These are phyloP conservation scores for Oreortyx pictus DNA, from an alignment of 2,797 vertebrate genomes.

Conservation along the genomic window DNA sequence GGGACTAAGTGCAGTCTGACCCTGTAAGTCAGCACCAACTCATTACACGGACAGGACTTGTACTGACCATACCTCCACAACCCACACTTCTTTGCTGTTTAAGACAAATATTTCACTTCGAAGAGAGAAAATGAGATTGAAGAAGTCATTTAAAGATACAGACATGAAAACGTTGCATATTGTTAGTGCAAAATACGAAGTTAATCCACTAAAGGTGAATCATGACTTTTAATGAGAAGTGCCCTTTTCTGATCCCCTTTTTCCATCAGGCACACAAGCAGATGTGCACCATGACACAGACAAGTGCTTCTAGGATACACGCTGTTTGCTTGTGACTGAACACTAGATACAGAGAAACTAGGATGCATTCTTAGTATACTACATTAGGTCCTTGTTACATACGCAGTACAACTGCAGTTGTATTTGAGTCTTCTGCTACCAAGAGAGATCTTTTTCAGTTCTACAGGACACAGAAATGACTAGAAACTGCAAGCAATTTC, in stretches of 20 bases:
- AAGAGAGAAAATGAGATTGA: neutral
- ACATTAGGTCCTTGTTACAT: neutral
- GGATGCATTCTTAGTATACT: neutral
- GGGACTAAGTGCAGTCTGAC: neutral
- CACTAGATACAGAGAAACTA: neutral
- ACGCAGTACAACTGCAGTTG: neutral
- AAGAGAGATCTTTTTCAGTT: neutral
- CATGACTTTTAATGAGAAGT: neutral
- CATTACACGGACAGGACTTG: neutral
- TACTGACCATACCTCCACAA: neutral
- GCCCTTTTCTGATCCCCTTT: neutral
- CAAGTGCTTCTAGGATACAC: neutral
- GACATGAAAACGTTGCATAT: neutral
- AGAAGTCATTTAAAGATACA: neutral
- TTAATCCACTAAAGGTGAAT: neutral
- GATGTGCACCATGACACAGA: neutral
- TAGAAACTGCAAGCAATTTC: neutral
- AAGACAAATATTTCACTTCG: neutral
- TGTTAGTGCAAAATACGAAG: neutral
- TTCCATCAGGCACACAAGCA: neutral
- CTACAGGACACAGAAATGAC: neutral
- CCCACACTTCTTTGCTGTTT: neutral
- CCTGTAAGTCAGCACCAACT: neutral
- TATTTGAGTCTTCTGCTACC: neutral
- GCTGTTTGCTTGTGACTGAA: slow-evolving; percentile 16